Base-by-base conservation (phyloP, 2,113 vertebrate species). In the Ceyx margarethae region DNA sequence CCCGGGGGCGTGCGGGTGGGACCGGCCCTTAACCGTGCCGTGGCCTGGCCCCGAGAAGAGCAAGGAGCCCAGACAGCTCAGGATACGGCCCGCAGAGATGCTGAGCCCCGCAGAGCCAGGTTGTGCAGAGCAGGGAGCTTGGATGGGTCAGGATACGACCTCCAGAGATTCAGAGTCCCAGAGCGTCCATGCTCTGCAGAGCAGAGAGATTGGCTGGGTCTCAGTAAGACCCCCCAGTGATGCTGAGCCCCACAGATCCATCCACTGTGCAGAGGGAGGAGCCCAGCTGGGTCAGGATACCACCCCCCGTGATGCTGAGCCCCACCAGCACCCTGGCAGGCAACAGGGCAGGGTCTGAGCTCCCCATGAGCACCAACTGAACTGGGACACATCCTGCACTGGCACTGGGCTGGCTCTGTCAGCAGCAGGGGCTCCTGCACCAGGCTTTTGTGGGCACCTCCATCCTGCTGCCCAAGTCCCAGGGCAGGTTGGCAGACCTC, bases 1-100 rank as follows among this genome's bases (percentile, higher is more conserved):
- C 91, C 73, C 81, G 91, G 69, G 92, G 90, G 85, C 18, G 76
- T 85, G 89, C 46, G 93, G 94, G 90, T 86, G 90, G 87, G 90
- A 94, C 87, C 14, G 13, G 88, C 26, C 91, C 53, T 95, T 88
- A 94, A 89, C 94, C 84, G 2, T 89, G 83, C 35, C n/a, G 25
- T 93, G 82, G 45, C 81, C 79, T 58, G 72, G 62, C 37, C 35
- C 40, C 0, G 10, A 19, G 22, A 12, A 4, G 26, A 81, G 74
- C 69, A 1, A 4, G 16, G 33, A 79, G 83, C 66, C 4, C 0
- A 2, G 40, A 1, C 3, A 58, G 64, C 79, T 79, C 50, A 40
- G 43, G 82, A 53, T 13, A 4, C 0, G 5, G 7, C 29, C 60
- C 3, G 0, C 12, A 6, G 26, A 2, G 58, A 31, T 33, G 40